Conservation (phyloP, 2,888 invertebrate genomes). For the Copidosoma aretas region DNA sequence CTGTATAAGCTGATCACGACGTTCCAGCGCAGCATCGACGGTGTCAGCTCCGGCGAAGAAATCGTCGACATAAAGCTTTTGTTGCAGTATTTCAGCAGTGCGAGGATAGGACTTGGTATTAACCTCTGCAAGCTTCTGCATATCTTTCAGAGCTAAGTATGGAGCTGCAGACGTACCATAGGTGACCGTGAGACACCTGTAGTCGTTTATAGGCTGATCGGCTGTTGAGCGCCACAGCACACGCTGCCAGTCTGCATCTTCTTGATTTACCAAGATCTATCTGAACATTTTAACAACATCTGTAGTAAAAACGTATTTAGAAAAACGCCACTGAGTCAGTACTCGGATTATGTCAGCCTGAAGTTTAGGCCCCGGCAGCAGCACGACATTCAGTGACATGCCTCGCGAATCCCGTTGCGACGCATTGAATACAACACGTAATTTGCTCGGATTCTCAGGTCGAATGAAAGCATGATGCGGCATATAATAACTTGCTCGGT, state of each 20-base stretch:
- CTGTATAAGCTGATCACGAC: neutral
- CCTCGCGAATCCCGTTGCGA: no score
- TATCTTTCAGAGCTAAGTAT: constrained; percentile 8
- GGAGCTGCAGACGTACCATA: constrained; percentile 23
- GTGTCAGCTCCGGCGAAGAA: constrained; percentile 11
- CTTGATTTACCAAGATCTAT: no score
- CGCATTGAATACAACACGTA: no score
- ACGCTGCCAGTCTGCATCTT: constrained; percentile 1
- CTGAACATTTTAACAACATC: no score
- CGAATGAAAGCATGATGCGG: constrained; percentile 1
- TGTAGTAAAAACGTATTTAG: no score
- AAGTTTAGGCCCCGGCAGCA: no score
- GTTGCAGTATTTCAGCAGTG: constrained; percentile 12
- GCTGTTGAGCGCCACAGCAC: constrained; percentile 14
- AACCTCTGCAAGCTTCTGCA: constrained; percentile 20
- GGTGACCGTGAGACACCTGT: constrained; percentile 11
- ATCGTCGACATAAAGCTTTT: constrained; percentile 26
- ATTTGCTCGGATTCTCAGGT: no score
- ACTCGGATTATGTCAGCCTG: no score
- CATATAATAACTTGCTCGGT: neutral
- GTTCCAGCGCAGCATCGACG: no score
- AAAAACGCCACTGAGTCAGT: no score
- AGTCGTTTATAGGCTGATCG: neutral
- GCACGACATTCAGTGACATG: no score
- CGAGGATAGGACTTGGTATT: constrained; percentile 7